phyloP scores from a whole-genome alignment of 2,797 vertebrate species.

The Hypotaenidia okinawae region DNA sequence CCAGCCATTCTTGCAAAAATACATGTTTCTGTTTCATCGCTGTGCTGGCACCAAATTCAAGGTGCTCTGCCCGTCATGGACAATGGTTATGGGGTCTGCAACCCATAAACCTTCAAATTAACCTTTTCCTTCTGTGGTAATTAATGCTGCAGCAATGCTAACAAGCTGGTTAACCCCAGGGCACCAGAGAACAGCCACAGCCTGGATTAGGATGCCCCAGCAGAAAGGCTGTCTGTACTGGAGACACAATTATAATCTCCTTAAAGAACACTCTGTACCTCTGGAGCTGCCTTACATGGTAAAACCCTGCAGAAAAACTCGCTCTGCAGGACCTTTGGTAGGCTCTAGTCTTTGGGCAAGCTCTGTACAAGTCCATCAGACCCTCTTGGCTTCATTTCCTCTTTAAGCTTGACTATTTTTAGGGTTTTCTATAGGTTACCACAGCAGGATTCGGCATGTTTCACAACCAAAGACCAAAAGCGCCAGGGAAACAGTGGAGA shows the following conservation, averaged over 20 bases:
- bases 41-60: background rate
- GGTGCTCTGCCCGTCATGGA: background rate
- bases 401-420: background rate
- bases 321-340: background rate
- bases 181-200: background rate
- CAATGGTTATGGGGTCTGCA: background rate
- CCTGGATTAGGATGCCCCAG: background rate
- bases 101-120: background rate
- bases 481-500: background rate
- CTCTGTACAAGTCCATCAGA: background rate
- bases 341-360: background rate
- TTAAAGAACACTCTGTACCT: background rate
- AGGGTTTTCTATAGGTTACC: background rate
- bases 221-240: background rate
- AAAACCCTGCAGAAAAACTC: background rate
- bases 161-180: background rate
- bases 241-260: background rate
- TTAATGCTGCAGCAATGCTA: background rate
- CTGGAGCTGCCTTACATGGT: background rate
- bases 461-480: background rate
- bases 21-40: background rate
- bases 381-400: background rate
- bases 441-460: rapidly evolving
- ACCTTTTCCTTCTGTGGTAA: constrained; percentile 13
- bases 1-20: background rate